phyloP scores from a whole-genome alignment of 2,888 invertebrate species.

The Terebella lapidaria region DNA sequence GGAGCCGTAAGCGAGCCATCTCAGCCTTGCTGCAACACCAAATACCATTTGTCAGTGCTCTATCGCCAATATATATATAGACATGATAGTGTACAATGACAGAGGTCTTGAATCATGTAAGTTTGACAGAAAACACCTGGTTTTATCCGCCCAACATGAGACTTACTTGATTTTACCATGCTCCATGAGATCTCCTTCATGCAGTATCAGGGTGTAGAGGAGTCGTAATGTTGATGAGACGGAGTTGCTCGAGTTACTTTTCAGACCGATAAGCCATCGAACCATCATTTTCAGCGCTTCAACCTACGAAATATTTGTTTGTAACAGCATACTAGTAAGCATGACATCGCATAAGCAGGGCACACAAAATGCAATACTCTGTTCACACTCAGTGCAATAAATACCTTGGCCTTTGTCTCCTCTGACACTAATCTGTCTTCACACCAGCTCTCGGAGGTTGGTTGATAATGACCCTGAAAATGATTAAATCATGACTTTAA shows the following conservation, averaged over 20 bases:
- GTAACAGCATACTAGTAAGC: background rate
- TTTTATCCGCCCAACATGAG: no score
- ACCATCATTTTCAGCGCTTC: constrained; percentile 95
- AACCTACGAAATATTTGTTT: constrained; percentile 44
- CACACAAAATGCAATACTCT: background rate
- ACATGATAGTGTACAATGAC: no score
- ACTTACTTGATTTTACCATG: constrained; percentile 56
- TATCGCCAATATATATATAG: no score
- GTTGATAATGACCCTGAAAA: background rate
- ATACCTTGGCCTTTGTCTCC: constrained; percentile 74
- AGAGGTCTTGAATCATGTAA: background rate
- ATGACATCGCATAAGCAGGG: background rate
- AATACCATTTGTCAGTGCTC: no score
- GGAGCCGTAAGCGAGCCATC: constrained; percentile 85
- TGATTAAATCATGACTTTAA: background rate
- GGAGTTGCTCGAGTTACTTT: constrained; percentile 53
- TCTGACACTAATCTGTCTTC: constrained; percentile 79
- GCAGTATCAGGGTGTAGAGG: constrained; percentile 86
- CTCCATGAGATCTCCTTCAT: constrained; percentile 78
- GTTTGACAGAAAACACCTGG: background rate
- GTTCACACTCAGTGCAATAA: background rate
- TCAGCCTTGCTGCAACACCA: constrained; percentile 58
- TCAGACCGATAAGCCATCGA: constrained; percentile 87
- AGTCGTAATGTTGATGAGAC: constrained; percentile 74
- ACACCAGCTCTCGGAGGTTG: constrained; percentile 68